These are phyloP conservation scores for Oscheius sp. DNA, from an alignment of 2,888 invertebrate species.

Conservation along the genomic window DNA sequence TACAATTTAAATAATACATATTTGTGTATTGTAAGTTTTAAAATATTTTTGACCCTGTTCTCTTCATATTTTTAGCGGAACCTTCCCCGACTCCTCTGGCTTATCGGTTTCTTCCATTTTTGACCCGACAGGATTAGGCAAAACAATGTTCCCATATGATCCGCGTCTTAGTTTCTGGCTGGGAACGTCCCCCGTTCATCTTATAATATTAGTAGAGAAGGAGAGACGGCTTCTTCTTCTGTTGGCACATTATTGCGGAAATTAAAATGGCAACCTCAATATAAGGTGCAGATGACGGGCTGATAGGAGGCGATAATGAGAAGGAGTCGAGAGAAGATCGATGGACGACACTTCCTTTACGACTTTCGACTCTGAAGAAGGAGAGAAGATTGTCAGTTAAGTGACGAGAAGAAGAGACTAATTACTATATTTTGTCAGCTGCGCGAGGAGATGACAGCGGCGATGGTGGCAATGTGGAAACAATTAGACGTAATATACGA, in stretches of 20 bases:
- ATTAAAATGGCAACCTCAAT: conserved; percentile 35
- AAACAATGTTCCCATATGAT: conserved; percentile 24
- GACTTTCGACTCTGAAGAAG: conserved; percentile 3
- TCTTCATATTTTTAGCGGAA: background rate
- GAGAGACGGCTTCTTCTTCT: background rate
- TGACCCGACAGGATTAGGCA: conserved; percentile 6
- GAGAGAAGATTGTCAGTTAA: conserved; percentile 8
- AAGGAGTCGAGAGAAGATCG: background rate
- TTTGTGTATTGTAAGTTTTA: background rate
- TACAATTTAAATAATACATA: no score
- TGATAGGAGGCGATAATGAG: conserved; percentile 25
- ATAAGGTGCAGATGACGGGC: conserved; percentile 31
- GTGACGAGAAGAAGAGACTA: no score
- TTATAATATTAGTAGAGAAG: background rate
- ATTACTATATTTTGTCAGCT: conserved; percentile 25
- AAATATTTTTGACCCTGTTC: background rate
- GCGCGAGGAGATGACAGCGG: background rate
- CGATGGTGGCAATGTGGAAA: background rate
- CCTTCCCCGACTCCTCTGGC: background rate
- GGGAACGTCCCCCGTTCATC: background rate
- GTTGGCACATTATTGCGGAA: conserved; percentile 33
- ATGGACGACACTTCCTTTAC: background rate
- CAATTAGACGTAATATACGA: background rate
- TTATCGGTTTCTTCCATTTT: background rate
- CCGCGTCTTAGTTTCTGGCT: background rate